Evolutionary conservation across 2,797 vertebrate species (phyloP).

Genomic region (Parotocinclus haroldoi): DNA sequence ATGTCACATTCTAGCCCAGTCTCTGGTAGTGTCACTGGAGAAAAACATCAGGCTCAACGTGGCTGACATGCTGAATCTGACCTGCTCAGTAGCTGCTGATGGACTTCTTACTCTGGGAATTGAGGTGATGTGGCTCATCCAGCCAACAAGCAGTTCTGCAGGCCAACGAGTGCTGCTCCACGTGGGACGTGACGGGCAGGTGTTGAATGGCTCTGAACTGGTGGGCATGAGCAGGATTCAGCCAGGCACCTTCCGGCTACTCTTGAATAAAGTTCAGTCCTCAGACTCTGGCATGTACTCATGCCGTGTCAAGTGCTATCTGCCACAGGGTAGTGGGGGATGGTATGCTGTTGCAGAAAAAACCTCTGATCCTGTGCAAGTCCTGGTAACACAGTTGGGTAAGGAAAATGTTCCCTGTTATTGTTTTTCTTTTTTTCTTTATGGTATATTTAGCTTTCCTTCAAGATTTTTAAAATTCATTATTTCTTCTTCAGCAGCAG

Average conservation of each 20-base stretch:
- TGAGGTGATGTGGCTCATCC: slow-evolving; percentile 80
- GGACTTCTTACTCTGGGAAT: slow-evolving; percentile 71
- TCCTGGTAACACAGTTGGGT: slow-evolving; percentile 79
- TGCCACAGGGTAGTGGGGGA: slow-evolving; percentile 68
- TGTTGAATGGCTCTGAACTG: slow-evolving; percentile 67
- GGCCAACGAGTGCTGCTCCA: slow-evolving; percentile 49
- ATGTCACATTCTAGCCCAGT: slow-evolving; percentile 58
- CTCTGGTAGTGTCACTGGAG: slow-evolving; percentile 64
- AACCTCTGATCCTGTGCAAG: slow-evolving; percentile 69
- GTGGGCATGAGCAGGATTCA: slow-evolving; percentile 69
- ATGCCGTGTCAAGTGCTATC: slow-evolving; percentile 80
- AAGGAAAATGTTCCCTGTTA: slow-evolving; percentile 55
- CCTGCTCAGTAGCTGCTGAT: slow-evolving; percentile 77
- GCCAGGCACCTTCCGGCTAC: slow-evolving; percentile 72
- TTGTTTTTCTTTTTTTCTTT: neutral
- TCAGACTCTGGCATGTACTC: slow-evolving; percentile 78
- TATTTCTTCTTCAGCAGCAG: too few relatives aligned
- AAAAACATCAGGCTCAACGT: slow-evolving; percentile 67
- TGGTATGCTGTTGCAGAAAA: slow-evolving; percentile 86
- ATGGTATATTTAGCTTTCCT: neutral
- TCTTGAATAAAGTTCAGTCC: slow-evolving; percentile 68
- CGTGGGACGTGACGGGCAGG: slow-evolving; percentile 76
- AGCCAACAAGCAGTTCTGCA: slow-evolving; percentile 64
- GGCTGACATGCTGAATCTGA: slow-evolving; percentile 76
- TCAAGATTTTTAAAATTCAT: too few relatives aligned